phyloP scores from a whole-genome alignment of 2,113 vertebrate species.

The Zosterops japonicus region DNA sequence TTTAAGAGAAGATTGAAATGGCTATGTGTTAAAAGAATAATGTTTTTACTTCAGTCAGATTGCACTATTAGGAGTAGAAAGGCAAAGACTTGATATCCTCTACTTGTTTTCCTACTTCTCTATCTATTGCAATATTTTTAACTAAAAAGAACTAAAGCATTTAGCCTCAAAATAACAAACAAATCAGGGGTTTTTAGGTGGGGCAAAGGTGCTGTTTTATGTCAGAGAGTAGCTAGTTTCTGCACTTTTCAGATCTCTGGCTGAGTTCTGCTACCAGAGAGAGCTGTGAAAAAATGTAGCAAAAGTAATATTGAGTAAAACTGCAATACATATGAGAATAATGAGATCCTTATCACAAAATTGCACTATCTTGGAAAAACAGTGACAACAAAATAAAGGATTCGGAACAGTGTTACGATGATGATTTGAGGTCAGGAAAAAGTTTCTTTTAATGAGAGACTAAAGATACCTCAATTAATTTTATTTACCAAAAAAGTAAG shows the following conservation, averaged over 20 bases:
- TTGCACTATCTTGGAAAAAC: neutral
- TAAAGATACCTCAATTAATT: neutral
- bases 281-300: fast-evolving
- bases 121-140: neutral
- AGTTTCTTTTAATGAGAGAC: neutral
- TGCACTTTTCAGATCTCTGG: neutral
- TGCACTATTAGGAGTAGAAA: neutral
- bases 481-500: neutral
- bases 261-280: neutral
- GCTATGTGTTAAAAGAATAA: neutral
- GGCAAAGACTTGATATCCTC: neutral
- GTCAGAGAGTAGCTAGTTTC: neutral
- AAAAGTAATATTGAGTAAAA: neutral
- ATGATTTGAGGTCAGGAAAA: neutral
- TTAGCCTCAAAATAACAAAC: neutral
- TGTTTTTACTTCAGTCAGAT: neutral
- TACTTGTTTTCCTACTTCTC: neutral
- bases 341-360: neutral
- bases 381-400: neutral
- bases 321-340: neutral
- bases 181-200: neutral
- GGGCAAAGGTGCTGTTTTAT: neutral
- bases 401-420: neutral
- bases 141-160: neutral
- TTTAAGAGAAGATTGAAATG: neutral